Base-by-base conservation (phyloP, 2,888 invertebrate genomes). In the Tholera decimalis region DNA sequence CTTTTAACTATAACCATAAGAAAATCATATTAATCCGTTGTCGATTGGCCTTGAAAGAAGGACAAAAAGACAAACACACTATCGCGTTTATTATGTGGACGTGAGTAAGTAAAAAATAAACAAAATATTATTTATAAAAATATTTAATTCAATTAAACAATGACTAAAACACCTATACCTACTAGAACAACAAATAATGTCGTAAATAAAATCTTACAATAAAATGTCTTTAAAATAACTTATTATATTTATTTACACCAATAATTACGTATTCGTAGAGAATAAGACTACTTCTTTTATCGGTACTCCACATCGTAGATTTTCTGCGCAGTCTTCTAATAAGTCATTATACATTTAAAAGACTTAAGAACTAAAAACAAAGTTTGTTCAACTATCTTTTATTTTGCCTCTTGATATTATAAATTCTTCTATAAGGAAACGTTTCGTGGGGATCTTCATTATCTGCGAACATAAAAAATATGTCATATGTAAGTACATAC, bases 391-490 rank as follows among this genome's bases (percentile, higher is more conserved):
- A 22, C 55, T 80, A 80, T 71, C 83, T 83, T 62, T 83, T 46
- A 20, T 83, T 81, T 59, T 68, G 63, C 20, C 75, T 59, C 35
- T 63, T 78, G 13, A 59, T 67, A 8, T 37, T 73, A 50, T 70
- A 70, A 72, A 33, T 82, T 82, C 61, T 82, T 65, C 78, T 72
- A 20, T 77, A 65, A 7, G 77, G 67, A 47, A 71, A 74, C n/a
- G 67, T 47, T 30, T 83, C 89, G 33, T 79, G 75, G 5, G 84
- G 71, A 13, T 87, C 88, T 54, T 87, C 88, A 9, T 71, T 76
- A 44, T 89, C 92, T 92, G 87, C 3, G 81, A 80, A 46, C 65
- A 77, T 26, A 61, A 55, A 67, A 43, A 56, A 55, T 24, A n/a
- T n/a, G n/a, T n/a, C 24, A 26, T 26, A 39, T 30, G 9, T 30